phyloP scores from a whole-genome alignment of 1,140 invertebrate species.

The Lasioglossum baleicum region DNA sequence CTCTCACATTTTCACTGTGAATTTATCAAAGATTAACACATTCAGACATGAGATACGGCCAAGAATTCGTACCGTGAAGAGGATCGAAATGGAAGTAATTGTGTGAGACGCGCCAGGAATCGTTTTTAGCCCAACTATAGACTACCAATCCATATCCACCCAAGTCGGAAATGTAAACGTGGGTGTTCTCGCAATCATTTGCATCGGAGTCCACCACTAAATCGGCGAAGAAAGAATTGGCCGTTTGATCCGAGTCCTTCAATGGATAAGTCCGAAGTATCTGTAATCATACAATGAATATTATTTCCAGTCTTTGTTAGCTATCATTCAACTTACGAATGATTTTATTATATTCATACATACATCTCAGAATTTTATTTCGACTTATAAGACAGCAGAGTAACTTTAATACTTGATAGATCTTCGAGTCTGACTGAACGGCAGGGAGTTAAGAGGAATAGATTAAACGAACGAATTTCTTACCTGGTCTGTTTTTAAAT shows the following conservation, averaged over 20 bases:
- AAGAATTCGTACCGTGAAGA: conserved; percentile 79
- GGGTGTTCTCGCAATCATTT: conserved; percentile 86
- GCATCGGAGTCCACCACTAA: conserved; percentile 85
- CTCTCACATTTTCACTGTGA: too few species aligned
- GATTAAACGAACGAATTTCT: neutral
- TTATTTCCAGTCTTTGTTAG: neutral
- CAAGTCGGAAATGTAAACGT: conserved; percentile 88
- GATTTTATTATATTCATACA: too few species aligned
- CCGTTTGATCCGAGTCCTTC: conserved; percentile 84
- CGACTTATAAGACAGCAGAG: too few species aligned
- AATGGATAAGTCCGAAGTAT: conserved; percentile 25
- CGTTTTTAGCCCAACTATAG: conserved; percentile 86
- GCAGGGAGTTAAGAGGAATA: neutral
- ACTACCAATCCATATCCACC: conserved; percentile 87
- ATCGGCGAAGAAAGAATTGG: conserved; percentile 87
- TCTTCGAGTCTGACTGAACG: too few species aligned
- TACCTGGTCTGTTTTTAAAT: conserved; percentile 85
- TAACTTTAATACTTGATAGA: too few species aligned
- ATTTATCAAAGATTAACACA: too few species aligned
- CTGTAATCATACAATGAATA: neutral
- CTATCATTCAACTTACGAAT: too few species aligned
- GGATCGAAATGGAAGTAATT: conserved; percentile 92
- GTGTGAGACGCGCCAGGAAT: conserved; percentile 88
- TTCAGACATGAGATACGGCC: too few species aligned
- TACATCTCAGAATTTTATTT: too few species aligned